phyloP scores from a whole-genome alignment of 2,797 vertebrate species.

The Moxostoma hubbsi region DNA sequence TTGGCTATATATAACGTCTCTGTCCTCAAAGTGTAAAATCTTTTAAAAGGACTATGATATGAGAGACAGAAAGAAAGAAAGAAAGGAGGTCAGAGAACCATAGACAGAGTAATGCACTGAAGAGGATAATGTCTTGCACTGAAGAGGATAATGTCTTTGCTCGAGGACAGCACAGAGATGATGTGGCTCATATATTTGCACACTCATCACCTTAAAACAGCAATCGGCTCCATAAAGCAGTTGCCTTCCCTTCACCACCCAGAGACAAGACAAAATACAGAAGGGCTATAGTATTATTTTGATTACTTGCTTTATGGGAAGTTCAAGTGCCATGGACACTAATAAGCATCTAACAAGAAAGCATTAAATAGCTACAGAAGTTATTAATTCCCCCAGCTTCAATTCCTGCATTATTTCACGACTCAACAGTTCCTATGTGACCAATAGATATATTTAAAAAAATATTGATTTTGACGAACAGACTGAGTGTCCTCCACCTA shows the following conservation, averaged over 20 bases:
- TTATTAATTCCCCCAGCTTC: neutral
- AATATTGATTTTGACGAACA: too few species aligned
- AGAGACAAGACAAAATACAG: neutral
- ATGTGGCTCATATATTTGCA: constrained; percentile 27
- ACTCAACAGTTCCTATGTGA: neutral
- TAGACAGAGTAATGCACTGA: neutral
- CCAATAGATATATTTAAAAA: too few species aligned
- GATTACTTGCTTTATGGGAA: constrained; percentile 9
- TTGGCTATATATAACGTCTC: neutral
- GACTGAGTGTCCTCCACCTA: neutral
- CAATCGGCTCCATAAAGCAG: neutral
- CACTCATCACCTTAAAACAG: neutral
- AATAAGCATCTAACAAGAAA: constrained; percentile 7
- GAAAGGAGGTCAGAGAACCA: neutral
- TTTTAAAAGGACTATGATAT: constrained; percentile 8
- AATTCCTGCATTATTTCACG: neutral
- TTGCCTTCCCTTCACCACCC: neutral
- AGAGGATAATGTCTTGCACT: constrained; percentile 26
- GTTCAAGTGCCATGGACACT: constrained; percentile 11
- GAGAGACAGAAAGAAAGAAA: neutral
- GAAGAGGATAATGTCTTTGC: constrained; percentile 31
- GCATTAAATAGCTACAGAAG: constrained; percentile 8
- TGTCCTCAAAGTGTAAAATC: neutral
- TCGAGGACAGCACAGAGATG: constrained; percentile 21
- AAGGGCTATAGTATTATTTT: neutral